Base-by-base conservation (phyloP, 2,113 vertebrate genomes). In the Melanocharis versteri region DNA sequence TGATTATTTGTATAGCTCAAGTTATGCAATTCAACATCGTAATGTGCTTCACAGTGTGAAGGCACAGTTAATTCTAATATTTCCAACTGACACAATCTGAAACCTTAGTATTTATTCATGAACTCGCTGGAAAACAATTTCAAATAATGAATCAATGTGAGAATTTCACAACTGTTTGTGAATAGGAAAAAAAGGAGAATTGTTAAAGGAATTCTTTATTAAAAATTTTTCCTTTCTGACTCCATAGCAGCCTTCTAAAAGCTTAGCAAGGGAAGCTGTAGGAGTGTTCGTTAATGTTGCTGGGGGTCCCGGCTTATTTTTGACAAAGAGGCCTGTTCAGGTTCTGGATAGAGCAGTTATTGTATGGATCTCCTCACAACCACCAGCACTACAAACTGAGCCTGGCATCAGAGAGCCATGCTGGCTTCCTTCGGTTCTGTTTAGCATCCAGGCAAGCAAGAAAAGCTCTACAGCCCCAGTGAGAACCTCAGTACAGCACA, bases 91-190 rank as follows among this genome's bases (percentile, higher is more conserved):
- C 23, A 39, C 0, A 3, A 42, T 87, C 48, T 64, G 35, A 90
- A 95, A 73, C n/a, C 28, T 92, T 53, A 64, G 44, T 44, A 75
- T 73, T 93, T 92, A 94, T 92, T 83, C 80, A 87, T 94, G 56
- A 95, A 81, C n/a, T 83, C 57, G 48, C 47, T 87, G 26, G 77
- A 92, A 96, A 93, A 88, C 69, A 45, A 84, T 81, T 92, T 78
- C 37, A 78, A 95, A 87, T 75, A 90, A 92, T 45, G 39, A 95
- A 84, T 65, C 64, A 84, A 2, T 50, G 28, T 22, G 39, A 92
- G 61, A 93, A 90, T 92, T 92, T 90, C 72, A 78, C n/a, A 80
- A 75, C 61, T 75, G 7, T 81, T 70, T 75, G 11, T 76, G 48
- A 96, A 68, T 20, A 87, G 54, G 12, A 10, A 76, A 50, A 84